phyloP scores from a whole-genome alignment of 2,797 vertebrate species.

The Parauchenoglanis ngamensis region DNA sequence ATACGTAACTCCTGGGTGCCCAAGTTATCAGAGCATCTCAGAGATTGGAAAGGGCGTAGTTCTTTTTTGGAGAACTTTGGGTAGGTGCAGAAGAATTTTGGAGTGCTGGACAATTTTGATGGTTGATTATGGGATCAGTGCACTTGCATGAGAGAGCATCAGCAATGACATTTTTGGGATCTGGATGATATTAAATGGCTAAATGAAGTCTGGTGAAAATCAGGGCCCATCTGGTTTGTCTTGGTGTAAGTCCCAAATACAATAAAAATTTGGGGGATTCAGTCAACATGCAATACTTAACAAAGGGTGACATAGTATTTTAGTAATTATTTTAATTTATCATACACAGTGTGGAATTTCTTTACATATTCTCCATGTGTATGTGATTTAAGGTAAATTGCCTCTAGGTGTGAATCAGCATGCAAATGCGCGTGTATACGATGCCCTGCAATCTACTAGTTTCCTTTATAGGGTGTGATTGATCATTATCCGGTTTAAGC shows the following conservation, averaged over 20 bases:
- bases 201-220: background rate
- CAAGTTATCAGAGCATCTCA: background rate
- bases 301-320: background rate
- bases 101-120: background rate
- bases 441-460: background rate
- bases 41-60: background rate
- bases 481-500: background rate
- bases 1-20: background rate
- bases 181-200: background rate
- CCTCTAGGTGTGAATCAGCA: background rate
- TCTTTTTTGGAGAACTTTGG: background rate
- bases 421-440: background rate
- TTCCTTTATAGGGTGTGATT: background rate
- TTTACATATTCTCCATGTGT: background rate
- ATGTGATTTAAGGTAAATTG: background rate
- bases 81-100: background rate
- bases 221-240: background rate
- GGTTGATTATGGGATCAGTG: background rate
- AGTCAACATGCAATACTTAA: background rate
- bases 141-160: background rate
- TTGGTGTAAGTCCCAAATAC: background rate
- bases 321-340: background rate
- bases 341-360: background rate
- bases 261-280: background rate
- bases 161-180: background rate